A percentile compares a stretch with the other conserved stretches of the same genome.
Conservation (phyloP, 2,113 vertebrate genomes). For the Epinephelus lanceolatus region DNA sequence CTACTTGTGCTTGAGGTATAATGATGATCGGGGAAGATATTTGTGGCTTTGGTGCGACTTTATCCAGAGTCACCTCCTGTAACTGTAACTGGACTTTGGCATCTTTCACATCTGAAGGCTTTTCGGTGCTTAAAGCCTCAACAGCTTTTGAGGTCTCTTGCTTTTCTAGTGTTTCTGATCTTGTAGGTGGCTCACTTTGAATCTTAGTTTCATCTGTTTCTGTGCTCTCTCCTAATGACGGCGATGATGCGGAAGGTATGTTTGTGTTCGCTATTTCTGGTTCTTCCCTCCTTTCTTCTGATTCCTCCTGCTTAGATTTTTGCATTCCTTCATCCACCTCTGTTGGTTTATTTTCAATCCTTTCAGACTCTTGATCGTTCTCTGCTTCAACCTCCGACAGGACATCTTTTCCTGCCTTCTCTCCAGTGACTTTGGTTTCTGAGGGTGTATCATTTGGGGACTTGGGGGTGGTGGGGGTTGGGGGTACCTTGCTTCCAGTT, state of each 20-base stretch:
- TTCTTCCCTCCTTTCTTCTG: conserved; percentile 6
- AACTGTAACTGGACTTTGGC: conserved; percentile 31
- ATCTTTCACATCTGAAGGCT: conserved; percentile 31
- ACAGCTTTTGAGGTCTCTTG: conserved; percentile 21
- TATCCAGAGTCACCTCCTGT: conserved; percentile 24
- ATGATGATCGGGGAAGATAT: conserved; percentile 72
- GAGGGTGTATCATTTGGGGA: conserved; percentile 14
- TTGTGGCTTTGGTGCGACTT: conserved; percentile 30
- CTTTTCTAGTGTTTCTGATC: conserved; percentile 17
- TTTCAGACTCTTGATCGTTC: not conserved
- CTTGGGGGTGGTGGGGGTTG: conserved; percentile 50
- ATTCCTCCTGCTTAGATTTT: conserved; percentile 18
- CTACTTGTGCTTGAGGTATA: conserved; percentile 78
- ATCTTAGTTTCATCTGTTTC: conserved; percentile 28
- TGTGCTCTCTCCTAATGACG: conserved; percentile 15
- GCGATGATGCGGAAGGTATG: not conserved
- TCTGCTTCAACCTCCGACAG: conserved; percentile 22
- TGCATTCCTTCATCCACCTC: conserved; percentile 16
- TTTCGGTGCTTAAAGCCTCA: conserved; percentile 19
- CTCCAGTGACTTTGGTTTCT: conserved; percentile 22
- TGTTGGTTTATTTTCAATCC: not conserved
- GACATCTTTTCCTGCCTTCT: not conserved
- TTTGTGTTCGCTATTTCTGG: not conserved
- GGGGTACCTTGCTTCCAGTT: conserved; percentile 39
- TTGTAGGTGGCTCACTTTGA: conserved; percentile 11